Evolutionary conservation across 2,113 vertebrate genomes (phyloP).

Genomic region (Sinosuthora webbiana): DNA sequence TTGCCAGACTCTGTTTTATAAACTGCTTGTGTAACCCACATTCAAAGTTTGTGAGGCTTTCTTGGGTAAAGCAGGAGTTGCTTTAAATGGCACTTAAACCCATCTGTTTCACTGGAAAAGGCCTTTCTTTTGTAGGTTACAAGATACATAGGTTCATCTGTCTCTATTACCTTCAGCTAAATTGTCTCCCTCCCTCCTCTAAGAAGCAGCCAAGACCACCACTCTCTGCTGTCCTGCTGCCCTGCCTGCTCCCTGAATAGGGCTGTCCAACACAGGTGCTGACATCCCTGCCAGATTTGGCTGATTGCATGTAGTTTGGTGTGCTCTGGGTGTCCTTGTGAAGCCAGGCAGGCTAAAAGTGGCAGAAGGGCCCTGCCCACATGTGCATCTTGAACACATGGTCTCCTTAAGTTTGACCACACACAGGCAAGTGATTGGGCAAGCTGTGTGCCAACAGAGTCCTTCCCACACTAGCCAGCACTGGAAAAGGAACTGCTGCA

Average conservation of each 20-base stretch:
- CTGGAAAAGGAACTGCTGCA: constrained; percentile 21
- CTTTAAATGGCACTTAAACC: constrained; percentile 56
- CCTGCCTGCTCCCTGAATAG: neutral
- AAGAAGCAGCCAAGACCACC: neutral
- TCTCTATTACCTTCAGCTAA: neutral
- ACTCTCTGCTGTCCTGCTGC: neutral
- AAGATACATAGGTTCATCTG: neutral
- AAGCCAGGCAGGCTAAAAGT: neutral
- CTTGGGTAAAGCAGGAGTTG: constrained; percentile 11
- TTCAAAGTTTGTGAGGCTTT: constrained; percentile 30
- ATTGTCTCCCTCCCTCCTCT: neutral
- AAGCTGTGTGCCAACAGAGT: constrained; percentile 22
- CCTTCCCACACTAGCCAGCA: constrained; percentile 25
- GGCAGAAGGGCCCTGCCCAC: neutral
- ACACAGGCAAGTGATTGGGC: neutral
- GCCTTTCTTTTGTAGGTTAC: constrained; percentile 4
- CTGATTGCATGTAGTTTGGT: too few relatives aligned
- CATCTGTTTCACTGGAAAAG: constrained; percentile 48
- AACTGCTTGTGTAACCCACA: constrained; percentile 39
- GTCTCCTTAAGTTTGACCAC: constrained; percentile 6
- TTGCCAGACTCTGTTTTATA: neutral
- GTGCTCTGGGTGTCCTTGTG: neutral
- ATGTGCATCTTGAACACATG: neutral
- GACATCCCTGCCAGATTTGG: neutral
- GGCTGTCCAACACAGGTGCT: neutral